Evolutionary conservation across 2,113 vertebrate genomes (phyloP), one percentile per base, ranked within the genome.

Genomic region (Nesogale talazaci): DNA sequence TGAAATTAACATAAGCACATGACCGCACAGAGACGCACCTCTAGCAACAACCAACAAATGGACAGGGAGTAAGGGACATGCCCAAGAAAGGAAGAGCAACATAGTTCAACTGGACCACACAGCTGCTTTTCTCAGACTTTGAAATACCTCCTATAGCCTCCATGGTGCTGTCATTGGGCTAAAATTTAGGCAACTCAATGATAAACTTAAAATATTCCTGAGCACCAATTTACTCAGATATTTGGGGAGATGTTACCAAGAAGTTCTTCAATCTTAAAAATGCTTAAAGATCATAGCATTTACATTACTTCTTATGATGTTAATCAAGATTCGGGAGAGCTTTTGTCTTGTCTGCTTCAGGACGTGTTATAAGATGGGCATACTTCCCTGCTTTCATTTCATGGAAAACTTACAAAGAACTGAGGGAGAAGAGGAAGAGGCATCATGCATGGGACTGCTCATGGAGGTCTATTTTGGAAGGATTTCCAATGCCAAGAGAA

Each of bases 61-160:
- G 27, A 27, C 6, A 34, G 22, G 7, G 65, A 27, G 7, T 36
- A 42, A 0, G 1, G 0, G 6, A 4, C 27, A 4, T 6, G 0
- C 7, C 52, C 34, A 1, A 6, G 83, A 19, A 25, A 31, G 9
- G 65, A 10, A n/a, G 20, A 6, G 31, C 9, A 22, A 15, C 23
- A 27, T 15, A 27, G 74, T 76, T 27, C 27, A 23, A 11, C 38
- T 25, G 6, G 19, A 76, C 42, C 74, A 15, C 6, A 76, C 11
- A 42, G 23, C 74, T 14, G 10, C 42, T 76, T 29, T 42, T 22
- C 74, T 29, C 38, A 40, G 38, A 76, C 74, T 42, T 22, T 76
- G 38, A 23, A 76, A 40, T 10, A 40, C 40, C 22, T 75, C 14
- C 38, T 76, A 2, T n/a, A 76, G 72, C 11, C 9, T 25, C 23